These are phyloP conservation scores for Dryocosmus kuriphilus DNA, from an alignment of 2,888 invertebrate genomes.

Conservation along the genomic window DNA sequence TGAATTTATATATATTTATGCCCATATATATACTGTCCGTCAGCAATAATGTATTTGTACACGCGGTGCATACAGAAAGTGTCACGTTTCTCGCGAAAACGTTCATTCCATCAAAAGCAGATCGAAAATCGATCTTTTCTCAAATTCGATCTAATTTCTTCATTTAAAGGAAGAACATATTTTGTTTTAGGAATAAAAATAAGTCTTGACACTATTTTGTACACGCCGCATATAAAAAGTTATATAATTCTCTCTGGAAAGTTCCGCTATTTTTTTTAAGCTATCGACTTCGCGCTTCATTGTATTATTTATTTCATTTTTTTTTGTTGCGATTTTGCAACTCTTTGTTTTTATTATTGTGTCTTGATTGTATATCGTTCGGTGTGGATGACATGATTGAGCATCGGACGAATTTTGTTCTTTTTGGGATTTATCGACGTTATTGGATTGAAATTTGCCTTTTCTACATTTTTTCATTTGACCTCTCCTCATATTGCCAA, in stretches of 20 bases:
- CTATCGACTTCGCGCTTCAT: conserved; percentile 4
- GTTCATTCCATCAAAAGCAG: background rate
- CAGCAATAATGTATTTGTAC: conserved; percentile 41
- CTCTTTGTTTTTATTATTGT: conserved; percentile 30
- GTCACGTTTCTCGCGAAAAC: conserved; percentile 33
- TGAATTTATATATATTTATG: conserved; percentile 53
- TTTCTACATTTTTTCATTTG: background rate
- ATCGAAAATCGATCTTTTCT: conserved; percentile 9
- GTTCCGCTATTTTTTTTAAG: conserved; percentile 12
- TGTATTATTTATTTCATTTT: background rate
- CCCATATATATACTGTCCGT: conserved; percentile 40
- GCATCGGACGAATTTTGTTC: conserved; percentile 14
- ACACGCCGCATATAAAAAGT: conserved; percentile 40
- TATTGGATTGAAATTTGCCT: background rate
- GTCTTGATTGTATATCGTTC: conserved; percentile 53
- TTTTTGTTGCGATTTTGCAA: conserved; percentile 6
- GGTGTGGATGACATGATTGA: conserved; percentile 29
- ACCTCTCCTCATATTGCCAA: background rate
- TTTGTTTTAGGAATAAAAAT: background rate
- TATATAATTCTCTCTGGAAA: conserved; percentile 31
- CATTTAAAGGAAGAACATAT: background rate
- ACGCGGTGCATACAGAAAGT: conserved; percentile 39
- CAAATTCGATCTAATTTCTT: background rate
- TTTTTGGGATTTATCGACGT: conserved; percentile 11
- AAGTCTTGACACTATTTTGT: conserved; percentile 33